Conservation (phyloP, 1,140 invertebrate species). For the Saccostrea glomerata region DNA sequence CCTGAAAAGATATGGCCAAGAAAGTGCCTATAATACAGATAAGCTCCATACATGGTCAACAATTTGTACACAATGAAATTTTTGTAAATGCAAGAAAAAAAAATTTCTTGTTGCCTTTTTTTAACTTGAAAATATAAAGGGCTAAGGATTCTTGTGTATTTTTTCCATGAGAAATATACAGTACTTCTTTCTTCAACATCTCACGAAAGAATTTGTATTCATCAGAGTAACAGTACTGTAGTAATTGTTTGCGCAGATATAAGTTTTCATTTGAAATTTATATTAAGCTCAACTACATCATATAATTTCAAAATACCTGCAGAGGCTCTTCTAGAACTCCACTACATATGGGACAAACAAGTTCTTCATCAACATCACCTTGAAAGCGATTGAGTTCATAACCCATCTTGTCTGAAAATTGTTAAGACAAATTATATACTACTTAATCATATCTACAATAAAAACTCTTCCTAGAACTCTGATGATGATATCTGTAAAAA, state of each 20-base stretch:
- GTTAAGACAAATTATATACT: not conserved
- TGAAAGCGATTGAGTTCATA: slow-evolving; percentile 93
- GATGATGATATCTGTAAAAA: too few relatives aligned
- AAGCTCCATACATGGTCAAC: not conserved
- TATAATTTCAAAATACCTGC: slow-evolving; percentile 83
- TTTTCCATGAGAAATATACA: too few relatives aligned
- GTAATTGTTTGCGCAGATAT: too few relatives aligned
- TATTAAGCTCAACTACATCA: not conserved
- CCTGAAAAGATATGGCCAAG: slow-evolving; percentile 81
- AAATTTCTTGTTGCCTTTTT: too few relatives aligned
- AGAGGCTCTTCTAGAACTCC: slow-evolving; percentile 93
- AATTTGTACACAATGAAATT: too few relatives aligned
- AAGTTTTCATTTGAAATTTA: too few relatives aligned
- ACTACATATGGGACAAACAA: slow-evolving; percentile 94
- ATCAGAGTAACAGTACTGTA: too few relatives aligned
- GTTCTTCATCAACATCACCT: slow-evolving; percentile 94
- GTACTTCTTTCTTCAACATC: too few relatives aligned
- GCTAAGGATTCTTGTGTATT: too few relatives aligned
- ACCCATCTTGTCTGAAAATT: slow-evolving; percentile 84
- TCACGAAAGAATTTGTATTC: too few relatives aligned
- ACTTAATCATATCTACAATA: not conserved
- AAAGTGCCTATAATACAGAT: not conserved
- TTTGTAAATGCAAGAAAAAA: too few relatives aligned
- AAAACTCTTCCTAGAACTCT: not conserved
- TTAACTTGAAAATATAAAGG: too few relatives aligned